These are phyloP conservation scores for Ditula angustiorana DNA, from an alignment of 2,888 invertebrate species.

Conservation along the genomic window DNA sequence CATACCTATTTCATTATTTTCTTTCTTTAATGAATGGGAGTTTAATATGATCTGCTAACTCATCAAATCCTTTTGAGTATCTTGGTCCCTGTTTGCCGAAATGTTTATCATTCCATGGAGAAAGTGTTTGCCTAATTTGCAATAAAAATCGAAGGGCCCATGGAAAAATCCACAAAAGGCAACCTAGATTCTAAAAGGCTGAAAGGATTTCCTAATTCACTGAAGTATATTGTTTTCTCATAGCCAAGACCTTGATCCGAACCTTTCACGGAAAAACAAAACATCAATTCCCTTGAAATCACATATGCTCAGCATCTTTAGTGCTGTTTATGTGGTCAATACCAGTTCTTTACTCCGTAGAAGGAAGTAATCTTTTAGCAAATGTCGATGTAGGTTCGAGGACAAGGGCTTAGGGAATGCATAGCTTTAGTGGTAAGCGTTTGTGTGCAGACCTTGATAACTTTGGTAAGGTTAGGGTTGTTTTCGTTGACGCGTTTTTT, in stretches of 20 bases:
- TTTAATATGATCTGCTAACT: too few relatives aligned
- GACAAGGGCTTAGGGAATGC: slow-evolving; percentile 18
- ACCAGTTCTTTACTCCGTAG: neutral
- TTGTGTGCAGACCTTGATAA: slow-evolving; percentile 10
- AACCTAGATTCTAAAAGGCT: neutral
- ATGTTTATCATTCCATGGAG: too few relatives aligned
- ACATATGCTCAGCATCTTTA: slow-evolving; percentile 13
- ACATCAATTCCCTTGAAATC: slow-evolving; percentile 19
- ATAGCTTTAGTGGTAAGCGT: slow-evolving; percentile 28
- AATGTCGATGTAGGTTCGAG: slow-evolving; percentile 18
- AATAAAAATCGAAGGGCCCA: neutral
- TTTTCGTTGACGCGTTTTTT: slow-evolving; percentile 1
- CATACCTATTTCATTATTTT: too few relatives aligned
- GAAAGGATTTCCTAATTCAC: neutral
- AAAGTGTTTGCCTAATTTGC: too few relatives aligned
- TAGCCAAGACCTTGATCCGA: neutral
- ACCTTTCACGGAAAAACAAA: slow-evolving; percentile 18
- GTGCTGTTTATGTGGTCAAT: slow-evolving; percentile 7
- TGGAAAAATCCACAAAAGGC: neutral
- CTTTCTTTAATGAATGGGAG: too few relatives aligned
- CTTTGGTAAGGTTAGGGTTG: slow-evolving; percentile 5
- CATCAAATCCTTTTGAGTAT: too few relatives aligned
- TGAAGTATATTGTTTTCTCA: neutral
- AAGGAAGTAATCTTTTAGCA: slow-evolving; percentile 36
- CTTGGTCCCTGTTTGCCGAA: too few relatives aligned